Base-by-base conservation (phyloP, 2,888 invertebrate genomes). In the Taenaris catops region DNA sequence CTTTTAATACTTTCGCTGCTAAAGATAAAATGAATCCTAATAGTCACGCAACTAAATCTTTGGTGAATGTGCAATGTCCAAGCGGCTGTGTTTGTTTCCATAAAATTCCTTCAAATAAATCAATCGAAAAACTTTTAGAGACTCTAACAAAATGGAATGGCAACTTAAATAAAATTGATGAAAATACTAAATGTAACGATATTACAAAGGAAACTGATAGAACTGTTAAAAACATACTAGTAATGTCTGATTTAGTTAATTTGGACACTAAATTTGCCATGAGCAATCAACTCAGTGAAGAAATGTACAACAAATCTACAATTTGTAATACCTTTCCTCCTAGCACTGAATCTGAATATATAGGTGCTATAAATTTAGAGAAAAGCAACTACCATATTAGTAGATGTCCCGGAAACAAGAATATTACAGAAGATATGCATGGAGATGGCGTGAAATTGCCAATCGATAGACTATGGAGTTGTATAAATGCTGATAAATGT, bases 81-180 rank as follows among this genome's bases (percentile, higher is more conserved):
- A 66, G 51, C 26, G 49, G 65, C 16, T 66, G 67, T 46, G 49
- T 48, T 38, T 83, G 84, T 60, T 76, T 83, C 42, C 60, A 72
- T 49, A 79, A 71, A 57, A 38, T 55, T 2, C 83, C 83, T 17
- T 84, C 84, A 25, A 72, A 59, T 35, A 64, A 66, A 19, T 84
- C 84, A 2, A 63, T 84, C 39, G 69, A 83, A 44, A 63, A 63
- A 38, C 55, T 83, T 31, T 53, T 84, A 25, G 55, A 66, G 32
- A 66, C 54, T 6, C 63, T 81, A 31, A 37, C 33, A 37, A 49
- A 42, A 17, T 47, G 43, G 40, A 49, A 48, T 24, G 41, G 34
- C 6, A 38, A 41, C 9, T 29, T 44, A 6, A 41, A 41, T 25
- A 32, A 37, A 23, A 32, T 44, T 2, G 34, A 32, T 23, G 20